Base-by-base conservation (phyloP, 1,140 invertebrate genomes). In the Panagrolaimus sp. region DNA sequence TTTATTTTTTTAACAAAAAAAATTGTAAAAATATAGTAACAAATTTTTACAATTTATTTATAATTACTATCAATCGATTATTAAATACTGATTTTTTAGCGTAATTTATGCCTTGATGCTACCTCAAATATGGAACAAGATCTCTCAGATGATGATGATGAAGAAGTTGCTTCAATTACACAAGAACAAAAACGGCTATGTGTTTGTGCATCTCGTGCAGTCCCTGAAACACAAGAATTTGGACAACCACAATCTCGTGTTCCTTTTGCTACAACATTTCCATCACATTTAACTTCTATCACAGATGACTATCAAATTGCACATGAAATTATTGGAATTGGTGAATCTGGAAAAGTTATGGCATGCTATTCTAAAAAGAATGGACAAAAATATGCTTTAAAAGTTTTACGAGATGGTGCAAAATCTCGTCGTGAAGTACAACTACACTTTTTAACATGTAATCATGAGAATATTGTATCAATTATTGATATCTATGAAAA, bases 401-500 rank as follows among this genome's bases (percentile, higher is more conserved):
- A 94, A 88, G 91, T 92, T 83, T 85, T 98, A 7, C 88, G 91
- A 74, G 93, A 97, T 84, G 91, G 89, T 77, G 86, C 89, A 4
- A 97, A 96, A 85, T 91, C 94, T 0, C 86, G 92, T 70, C 85
- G 93, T 67, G 95, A 98, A 86, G 92, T 96, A 1, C 92, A 95
- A 75, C 86, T 97, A 13, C 95, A 98, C 84, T 95, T 92, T 90
- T 88, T 90, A 80, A 92, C 91, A 0, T 65, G 69, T 74, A 89
- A 89, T 27, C 94, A 91, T 82, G 88, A 88, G 76, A 91, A 96
- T 84, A 94, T 97, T 80, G 93, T 98, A 1, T 89, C 88, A 74
- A 90, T 93, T 63, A 89, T 91, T 75, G 92, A 96, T 87, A 92
- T 97, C 23, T 98, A 93, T 85, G 92, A 96, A 85, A 97, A 97